phyloP scores from a whole-genome alignment of 2,113 vertebrate species.

The Ceyx cyanopectus region DNA sequence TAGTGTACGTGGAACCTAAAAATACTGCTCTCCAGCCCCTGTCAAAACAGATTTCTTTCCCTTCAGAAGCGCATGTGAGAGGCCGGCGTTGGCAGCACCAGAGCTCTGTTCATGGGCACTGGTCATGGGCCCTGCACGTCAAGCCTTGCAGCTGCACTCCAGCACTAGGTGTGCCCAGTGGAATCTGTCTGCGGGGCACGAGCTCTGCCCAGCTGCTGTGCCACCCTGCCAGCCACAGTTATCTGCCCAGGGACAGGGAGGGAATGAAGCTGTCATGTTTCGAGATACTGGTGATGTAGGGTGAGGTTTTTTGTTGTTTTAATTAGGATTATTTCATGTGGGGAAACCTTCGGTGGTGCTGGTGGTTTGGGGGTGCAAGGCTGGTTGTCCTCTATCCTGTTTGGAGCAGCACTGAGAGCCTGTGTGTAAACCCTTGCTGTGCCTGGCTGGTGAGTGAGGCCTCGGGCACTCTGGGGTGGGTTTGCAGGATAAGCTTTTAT shows the following conservation, averaged over 20 bases:
- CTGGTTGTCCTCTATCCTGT: accelerated
- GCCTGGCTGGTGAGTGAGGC: accelerated
- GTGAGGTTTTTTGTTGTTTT: not conserved
- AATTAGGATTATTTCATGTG: accelerated
- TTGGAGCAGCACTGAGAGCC: not conserved
- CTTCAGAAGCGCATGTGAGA: not conserved
- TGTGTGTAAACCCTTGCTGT: not conserved
- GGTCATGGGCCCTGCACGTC: not conserved
- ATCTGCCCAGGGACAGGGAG: not conserved
- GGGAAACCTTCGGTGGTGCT: not conserved
- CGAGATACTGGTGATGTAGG: not conserved
- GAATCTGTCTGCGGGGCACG: not conserved
- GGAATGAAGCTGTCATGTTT: not conserved
- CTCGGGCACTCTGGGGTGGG: accelerated
- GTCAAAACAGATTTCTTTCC: conserved; percentile 21
- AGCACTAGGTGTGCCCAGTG: not conserved
- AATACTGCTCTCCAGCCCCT: not conserved
- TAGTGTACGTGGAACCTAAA: conserved; percentile 46
- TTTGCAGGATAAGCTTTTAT: not conserved
- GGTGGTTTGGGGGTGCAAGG: not conserved
- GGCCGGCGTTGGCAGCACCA: not conserved
- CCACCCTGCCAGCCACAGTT: accelerated
- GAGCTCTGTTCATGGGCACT: accelerated
- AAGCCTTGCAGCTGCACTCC: not conserved
- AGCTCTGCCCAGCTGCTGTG: not conserved